Base-by-base conservation (phyloP, 2,888 invertebrate species). In the Pimpla rufipes region DNA sequence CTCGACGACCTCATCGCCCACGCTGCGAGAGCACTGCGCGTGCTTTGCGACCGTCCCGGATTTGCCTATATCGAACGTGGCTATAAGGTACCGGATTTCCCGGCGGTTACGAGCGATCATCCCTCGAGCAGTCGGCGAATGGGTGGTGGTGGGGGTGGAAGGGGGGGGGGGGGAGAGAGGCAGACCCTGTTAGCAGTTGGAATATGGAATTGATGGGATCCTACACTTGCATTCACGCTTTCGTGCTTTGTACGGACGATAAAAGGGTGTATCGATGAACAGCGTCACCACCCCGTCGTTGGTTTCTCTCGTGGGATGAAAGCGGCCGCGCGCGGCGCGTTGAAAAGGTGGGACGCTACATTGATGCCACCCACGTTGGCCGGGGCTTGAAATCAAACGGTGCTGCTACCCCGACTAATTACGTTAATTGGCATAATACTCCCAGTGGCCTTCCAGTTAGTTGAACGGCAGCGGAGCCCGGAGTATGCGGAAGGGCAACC, bases 361-460 rank as follows among this genome's bases (percentile, higher is more conserved):
- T 75, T 59, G 67, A 71, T 75, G 71, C 23, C 47, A 71, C 16
- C 23, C 18, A 64, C 45, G 47, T 50, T 35, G 71, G 79, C 35
- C 47, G 13, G 50, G 11, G 50, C 13, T 75, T 52, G 74, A 85
- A 88, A 88, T 88, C 87, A 87, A 88, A 87, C 83, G 86, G 76
- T 83, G 76, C 74, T 84, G 76, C 86, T 79, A 75, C 45, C 45
- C 84, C 71, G 87, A 88, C 88, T 89, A 90, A 90, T 90, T 90
- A 89, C 85, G 88, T 87, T 90, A 90, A 90, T 90, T 90, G 90
- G 89, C 86, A 88, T 90, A 90, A 90, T 90, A 89, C 89, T 88
- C 88, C 85, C 86, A 83, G 85, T 86, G 84, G 85, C 86, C 86
- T 87, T 81, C 76, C 85, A 85, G 88, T 87, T 87, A 85, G 86